Evolutionary conservation across 2,888 invertebrate species (phyloP).

Genomic region (Protonemura montana): DNA sequence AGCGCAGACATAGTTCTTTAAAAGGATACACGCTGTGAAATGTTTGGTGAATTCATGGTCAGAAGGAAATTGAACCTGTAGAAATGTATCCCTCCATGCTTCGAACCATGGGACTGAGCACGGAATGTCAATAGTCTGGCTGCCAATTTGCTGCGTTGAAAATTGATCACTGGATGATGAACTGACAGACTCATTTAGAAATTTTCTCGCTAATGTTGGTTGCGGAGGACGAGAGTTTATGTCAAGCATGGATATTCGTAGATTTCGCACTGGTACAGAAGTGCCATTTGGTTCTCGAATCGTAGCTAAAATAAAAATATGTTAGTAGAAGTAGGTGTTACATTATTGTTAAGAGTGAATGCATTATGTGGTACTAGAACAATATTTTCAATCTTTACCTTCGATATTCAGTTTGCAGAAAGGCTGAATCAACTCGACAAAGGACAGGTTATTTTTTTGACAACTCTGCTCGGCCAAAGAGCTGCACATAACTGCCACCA

Average conservation of each 20-base stretch:
- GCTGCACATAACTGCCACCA: slow-evolving; percentile 86
- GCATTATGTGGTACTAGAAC: background rate
- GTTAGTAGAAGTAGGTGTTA: slow-evolving; percentile 33
- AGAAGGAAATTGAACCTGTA: slow-evolving; percentile 85
- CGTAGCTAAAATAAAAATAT: slow-evolving; percentile 66
- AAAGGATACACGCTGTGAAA: slow-evolving; percentile 80
- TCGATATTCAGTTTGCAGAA: slow-evolving; percentile 81
- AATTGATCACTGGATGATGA: slow-evolving; percentile 66
- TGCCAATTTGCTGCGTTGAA: slow-evolving; percentile 66
- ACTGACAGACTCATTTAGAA: slow-evolving; percentile 83
- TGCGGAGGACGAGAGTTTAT: slow-evolving; percentile 83
- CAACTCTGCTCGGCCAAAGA: slow-evolving; percentile 83
- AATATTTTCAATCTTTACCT: slow-evolving; percentile 61
- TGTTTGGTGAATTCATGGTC: slow-evolving; percentile 97
- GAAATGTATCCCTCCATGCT: slow-evolving; percentile 90
- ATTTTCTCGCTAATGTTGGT: slow-evolving; percentile 81
- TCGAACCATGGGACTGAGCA: slow-evolving; percentile 93
- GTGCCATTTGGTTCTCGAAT: slow-evolving; percentile 84
- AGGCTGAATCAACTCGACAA: slow-evolving; percentile 89
- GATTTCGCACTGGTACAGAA: slow-evolving; percentile 74
- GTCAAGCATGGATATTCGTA: slow-evolving; percentile 82
- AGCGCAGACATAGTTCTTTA: no score
- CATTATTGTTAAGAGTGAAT: background rate
- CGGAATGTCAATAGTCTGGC: slow-evolving; percentile 73
- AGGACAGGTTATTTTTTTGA: slow-evolving; percentile 88